A percentile compares a stretch with the other conserved stretches of the same genome.
Evolutionary conservation across 2,888 invertebrate genomes (phyloP).

Genomic region (Eulithis prunata): DNA sequence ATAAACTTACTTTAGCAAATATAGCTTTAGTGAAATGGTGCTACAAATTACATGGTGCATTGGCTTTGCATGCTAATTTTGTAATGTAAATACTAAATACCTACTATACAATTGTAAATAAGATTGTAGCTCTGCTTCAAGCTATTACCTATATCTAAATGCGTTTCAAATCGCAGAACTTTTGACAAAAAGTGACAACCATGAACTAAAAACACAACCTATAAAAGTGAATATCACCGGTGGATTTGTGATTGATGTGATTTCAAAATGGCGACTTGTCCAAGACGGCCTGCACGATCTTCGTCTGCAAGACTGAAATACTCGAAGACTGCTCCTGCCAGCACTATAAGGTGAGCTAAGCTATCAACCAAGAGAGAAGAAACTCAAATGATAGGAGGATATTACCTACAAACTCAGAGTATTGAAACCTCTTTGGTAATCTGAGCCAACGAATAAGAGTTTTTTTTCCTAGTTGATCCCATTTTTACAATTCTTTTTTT

Average conservation of each 20-base stretch:
- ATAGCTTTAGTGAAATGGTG: no score
- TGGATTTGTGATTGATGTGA: constrained; percentile 32
- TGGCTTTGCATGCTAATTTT: no score
- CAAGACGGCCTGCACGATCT: constrained; percentile 67
- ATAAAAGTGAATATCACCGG: constrained; percentile 25
- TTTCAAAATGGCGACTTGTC: constrained; percentile 68
- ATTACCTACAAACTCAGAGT: no score
- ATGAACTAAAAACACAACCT: constrained; percentile 24
- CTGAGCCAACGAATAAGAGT: no score
- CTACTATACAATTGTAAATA: constrained; percentile 7
- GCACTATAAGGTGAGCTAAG: constrained; percentile 68
- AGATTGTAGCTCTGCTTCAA: constrained; percentile 16
- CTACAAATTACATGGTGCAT: neutral
- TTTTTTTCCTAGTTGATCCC: no score
- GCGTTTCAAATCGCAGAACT: constrained; percentile 32
- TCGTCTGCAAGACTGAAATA: constrained; percentile 72
- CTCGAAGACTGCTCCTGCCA: constrained; percentile 75
- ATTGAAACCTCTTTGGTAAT: no score
- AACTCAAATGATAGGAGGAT: no score
- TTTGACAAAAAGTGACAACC: constrained; percentile 47
- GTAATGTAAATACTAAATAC: neutral
- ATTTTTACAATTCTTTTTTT: no score
- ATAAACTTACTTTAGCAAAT: no score
- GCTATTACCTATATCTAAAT: neutral
- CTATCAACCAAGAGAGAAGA: no score